Base-by-base conservation (phyloP, 2,888 invertebrate genomes). In the Drosophila mulleri region DNA sequence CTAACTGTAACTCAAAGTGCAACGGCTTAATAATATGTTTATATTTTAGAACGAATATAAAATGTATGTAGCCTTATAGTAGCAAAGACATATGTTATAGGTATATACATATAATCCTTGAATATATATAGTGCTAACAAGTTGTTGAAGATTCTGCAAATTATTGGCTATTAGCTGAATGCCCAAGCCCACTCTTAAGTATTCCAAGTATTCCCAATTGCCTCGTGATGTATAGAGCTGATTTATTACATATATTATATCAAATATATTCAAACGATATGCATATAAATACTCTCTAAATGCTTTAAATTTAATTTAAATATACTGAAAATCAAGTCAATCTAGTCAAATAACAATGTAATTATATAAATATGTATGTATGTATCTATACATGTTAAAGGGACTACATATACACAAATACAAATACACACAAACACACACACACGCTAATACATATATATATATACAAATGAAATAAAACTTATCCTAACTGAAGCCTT, bases 311-410 rank as follows among this genome's bases (percentile, higher is more conserved):
- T 76, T 83, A 80, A 50, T 53, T 47, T 45, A 56, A 42, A 26
- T 59, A 53, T 57, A 67, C 53, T 44, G 47, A 5, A 41, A 47
- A 60, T 50, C 48, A n/a, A 50, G 48, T 50, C 48, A 32, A 50
- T 29, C 57, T 67, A 67, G 69, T 67, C 59, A 58, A 61, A 58
- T 71, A 73, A 72, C 67, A 67, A 71, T 89, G 82, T 86, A 88
- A 81, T 80, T 79, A 84, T 87, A 84, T 81, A 69, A 70, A 74
- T 77, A 82, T 82, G 74, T 78, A 74, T 68, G 67, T 67, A 80
- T 78, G 44, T 78, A 81, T 65, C 73, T 66, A 72, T 74, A 71
- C 71, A 77, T 72, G 54, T 65, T 72, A 80, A 82, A 65, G 58
- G 69, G 59, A 57, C 68, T 72, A 72, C 53, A 66, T 58, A 74